These are phyloP conservation scores for Hystrix cristata DNA, from an alignment of 2,113 vertebrate species.

Conservation along the genomic window DNA sequence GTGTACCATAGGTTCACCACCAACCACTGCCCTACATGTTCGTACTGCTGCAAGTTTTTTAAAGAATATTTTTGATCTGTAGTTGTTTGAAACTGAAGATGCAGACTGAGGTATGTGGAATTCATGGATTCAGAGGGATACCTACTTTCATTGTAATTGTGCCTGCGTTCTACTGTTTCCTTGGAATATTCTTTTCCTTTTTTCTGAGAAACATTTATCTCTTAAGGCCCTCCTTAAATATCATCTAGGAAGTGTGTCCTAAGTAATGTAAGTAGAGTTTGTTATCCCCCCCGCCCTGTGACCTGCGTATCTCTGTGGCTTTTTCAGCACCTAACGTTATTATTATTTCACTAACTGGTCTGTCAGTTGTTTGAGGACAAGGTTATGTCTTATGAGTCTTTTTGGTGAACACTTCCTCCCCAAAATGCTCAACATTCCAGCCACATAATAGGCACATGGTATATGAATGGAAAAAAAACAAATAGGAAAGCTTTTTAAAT, in stretches of 20 bases:
- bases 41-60: background rate
- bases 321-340: constrained; percentile 6
- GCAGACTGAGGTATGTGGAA: background rate
- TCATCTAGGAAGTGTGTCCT: constrained; percentile 45
- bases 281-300: background rate
- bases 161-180: background rate
- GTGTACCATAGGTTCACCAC: background rate
- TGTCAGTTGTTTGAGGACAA: constrained; percentile 12
- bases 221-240: constrained; percentile 24
- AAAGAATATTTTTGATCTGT: background rate
- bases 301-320: background rate
- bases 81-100: background rate
- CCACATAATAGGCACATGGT: background rate
- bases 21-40: background rate
- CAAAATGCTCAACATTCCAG: background rate
- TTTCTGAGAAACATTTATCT: background rate
- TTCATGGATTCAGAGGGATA: background rate
- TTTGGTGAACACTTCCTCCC: constrained; percentile 23
- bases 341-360: constrained; percentile 25
- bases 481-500: constrained; percentile 33
- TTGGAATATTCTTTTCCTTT: constrained; percentile 40
- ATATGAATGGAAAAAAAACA: constrained; percentile 4
- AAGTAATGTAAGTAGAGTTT: constrained; percentile 26
- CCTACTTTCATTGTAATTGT: background rate
- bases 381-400: background rate